Evolutionary conservation across 2,888 invertebrate genomes (phyloP).

Genomic region (Drosophila neotestacea): DNA sequence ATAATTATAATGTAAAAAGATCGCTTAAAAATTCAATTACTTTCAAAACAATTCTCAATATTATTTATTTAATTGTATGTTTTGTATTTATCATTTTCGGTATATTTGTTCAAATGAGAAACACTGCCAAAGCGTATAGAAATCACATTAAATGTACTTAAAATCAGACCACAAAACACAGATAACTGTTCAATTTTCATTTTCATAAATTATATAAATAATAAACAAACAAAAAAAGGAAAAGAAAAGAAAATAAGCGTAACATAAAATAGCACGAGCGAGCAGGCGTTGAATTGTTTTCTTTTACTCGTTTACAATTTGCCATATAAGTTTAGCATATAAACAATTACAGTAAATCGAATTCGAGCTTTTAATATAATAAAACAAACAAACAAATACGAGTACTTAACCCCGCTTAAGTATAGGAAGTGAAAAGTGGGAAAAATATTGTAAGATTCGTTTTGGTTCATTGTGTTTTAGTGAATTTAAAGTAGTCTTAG

Average conservation of each 20-base stretch:
- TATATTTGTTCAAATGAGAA: slow-evolving; percentile 79
- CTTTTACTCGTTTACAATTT: slow-evolving; percentile 32
- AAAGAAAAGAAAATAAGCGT: too few relatives aligned
- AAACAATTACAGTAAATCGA: slow-evolving; percentile 66
- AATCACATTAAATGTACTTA: slow-evolving; percentile 75
- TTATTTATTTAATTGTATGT: not conserved
- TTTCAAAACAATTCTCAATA: not conserved
- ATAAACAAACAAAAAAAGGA: not conserved
- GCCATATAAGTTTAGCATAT: slow-evolving; percentile 62
- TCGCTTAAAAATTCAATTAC: slow-evolving; percentile 6
- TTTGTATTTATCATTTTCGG: slow-evolving; percentile 27
- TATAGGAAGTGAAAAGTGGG: slow-evolving; percentile 1
- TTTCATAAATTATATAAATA: slow-evolving; percentile 14
- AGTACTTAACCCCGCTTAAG: slow-evolving; percentile 36
- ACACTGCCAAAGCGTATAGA: slow-evolving; percentile 84
- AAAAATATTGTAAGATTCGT: slow-evolving; percentile 32
- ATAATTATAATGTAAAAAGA: slow-evolving; percentile 29
- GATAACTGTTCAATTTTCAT: slow-evolving; percentile 30
- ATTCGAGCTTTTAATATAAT: slow-evolving; percentile 82
- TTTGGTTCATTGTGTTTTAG: slow-evolving; percentile 57
- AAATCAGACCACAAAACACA: slow-evolving; percentile 39
- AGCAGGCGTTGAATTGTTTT: slow-evolving; percentile 34
- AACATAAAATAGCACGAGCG: slow-evolving; percentile 27
- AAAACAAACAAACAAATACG: slow-evolving; percentile 11
- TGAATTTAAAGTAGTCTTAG: slow-evolving; percentile 59